Percentiles rank a stretch among this genome's conserved stretches.
phyloP scores from a whole-genome alignment of 2,113 vertebrate genomes.

The Muscicapa adusta region DNA sequence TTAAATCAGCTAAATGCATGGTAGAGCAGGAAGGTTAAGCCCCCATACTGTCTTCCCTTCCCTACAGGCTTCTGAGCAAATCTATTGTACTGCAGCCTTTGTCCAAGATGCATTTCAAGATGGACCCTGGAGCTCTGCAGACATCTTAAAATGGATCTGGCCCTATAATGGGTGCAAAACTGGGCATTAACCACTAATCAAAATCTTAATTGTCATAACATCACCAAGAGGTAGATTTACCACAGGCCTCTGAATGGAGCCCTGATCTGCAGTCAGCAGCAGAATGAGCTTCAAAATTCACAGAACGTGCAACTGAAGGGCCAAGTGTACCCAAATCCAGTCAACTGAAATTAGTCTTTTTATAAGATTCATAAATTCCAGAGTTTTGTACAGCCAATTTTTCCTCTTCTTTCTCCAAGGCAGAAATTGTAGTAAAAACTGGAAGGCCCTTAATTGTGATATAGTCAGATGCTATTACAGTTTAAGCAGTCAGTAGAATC shows the following conservation, averaged over 20 bases:
- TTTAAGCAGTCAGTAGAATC: slow-evolving; percentile 34
- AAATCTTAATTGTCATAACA: neutral
- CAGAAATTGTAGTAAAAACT: neutral
- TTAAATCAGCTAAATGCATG: neutral
- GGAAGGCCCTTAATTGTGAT: slow-evolving; percentile 27
- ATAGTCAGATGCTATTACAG: slow-evolving; percentile 36
- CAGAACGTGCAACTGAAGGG: neutral
- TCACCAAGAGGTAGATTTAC: slow-evolving; percentile 20
- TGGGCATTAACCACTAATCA: neutral
- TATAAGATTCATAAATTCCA: neutral
- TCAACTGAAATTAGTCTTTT: neutral
- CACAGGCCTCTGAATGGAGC: neutral
- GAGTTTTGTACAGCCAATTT: neutral
- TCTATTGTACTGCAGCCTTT: neutral
- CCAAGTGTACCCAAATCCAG: neutral
- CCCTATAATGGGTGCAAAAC: neutral
- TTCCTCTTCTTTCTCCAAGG: slow-evolving; percentile 10
- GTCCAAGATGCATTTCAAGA: neutral
- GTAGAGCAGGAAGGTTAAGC: neutral
- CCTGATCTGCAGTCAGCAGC: neutral
- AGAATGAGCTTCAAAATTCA: neutral
- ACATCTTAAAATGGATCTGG: neutral
- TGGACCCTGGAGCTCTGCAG: neutral
- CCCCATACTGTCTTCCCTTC: neutral
- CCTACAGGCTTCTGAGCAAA: neutral